A percentile compares a stretch with the other conserved stretches of the same genome.
These are phyloP conservation scores for Asobara japonica DNA, from an alignment of 1,140 invertebrate genomes.

Conservation along the genomic window DNA sequence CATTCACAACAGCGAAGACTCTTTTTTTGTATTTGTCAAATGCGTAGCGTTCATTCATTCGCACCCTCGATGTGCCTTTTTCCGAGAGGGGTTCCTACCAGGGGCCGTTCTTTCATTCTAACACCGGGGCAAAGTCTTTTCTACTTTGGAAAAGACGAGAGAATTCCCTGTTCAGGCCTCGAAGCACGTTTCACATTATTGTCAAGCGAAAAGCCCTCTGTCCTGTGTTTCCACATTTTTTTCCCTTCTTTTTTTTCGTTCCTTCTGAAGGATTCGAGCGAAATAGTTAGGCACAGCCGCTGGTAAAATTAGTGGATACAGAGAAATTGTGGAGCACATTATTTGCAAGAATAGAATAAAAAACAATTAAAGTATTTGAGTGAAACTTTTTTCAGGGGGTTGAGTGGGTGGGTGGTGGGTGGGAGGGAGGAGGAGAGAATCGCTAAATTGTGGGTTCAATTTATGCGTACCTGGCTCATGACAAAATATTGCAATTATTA, in stretches of 20 bases:
- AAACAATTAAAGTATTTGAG: too few species aligned
- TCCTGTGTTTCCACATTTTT: neutral
- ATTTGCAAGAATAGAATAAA: neutral
- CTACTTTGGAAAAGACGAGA: slow-evolving; percentile 19
- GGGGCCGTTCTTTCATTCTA: slow-evolving; percentile 5
- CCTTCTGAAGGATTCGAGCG: neutral
- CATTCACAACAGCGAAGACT: neutral
- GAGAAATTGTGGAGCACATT: neutral
- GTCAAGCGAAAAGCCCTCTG: slow-evolving; percentile 17
- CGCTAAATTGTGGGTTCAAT: too few species aligned
- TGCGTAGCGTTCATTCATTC: slow-evolving; percentile 10
- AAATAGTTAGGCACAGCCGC: slow-evolving; percentile 7
- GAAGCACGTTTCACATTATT: slow-evolving; percentile 58
- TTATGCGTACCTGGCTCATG: too few species aligned
- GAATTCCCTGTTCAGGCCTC: slow-evolving; percentile 52
- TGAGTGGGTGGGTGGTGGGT: too few species aligned
- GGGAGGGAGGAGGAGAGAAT: too few species aligned
- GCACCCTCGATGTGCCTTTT: neutral
- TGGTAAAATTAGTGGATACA: neutral
- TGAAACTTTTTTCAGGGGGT: too few species aligned
- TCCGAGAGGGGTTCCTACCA: neutral
- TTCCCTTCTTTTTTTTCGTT: neutral
- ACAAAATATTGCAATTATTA: too few species aligned
- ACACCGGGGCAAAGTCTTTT: slow-evolving; percentile 2
- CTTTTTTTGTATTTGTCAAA: slow-evolving; percentile 8